Evolutionary conservation across 2,888 invertebrate genomes (phyloP).

Genomic region (Isoperla grammatica): DNA sequence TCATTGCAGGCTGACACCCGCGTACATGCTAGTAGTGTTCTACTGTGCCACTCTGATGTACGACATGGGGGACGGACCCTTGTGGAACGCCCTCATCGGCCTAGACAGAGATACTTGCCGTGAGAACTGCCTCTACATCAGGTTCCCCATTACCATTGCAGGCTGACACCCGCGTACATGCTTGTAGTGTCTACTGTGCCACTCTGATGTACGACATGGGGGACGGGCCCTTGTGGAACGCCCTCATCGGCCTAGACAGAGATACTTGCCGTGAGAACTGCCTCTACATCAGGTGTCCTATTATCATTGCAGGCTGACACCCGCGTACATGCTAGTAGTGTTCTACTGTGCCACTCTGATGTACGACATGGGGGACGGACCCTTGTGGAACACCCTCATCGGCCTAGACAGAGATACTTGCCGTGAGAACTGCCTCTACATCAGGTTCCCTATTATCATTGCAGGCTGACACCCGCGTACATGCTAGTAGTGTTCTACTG

Average conservation of each 20-base stretch:
- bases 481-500: conserved; percentile 54
- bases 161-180: conserved; percentile 52
- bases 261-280: too few relatives aligned
- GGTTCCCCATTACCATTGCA: conserved; percentile 40
- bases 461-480: conserved; percentile 51
- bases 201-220: conserved; percentile 53
- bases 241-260: too few relatives aligned
- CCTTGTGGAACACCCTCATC: too few relatives aligned
- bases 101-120: conserved; percentile 50
- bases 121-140: conserved; percentile 57
- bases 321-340: too few relatives aligned
- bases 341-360: too few relatives aligned
- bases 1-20: conserved; percentile 50
- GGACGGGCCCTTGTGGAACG: conserved; percentile 54
- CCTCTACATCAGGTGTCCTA: too few relatives aligned
- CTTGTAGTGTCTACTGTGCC: conserved; percentile 51
- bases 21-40: conserved; percentile 52
- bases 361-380: too few relatives aligned
- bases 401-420: too few relatives aligned
- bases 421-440: too few relatives aligned
- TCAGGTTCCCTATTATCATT: conserved; percentile 34
- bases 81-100: conserved; percentile 52
- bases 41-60: conserved; percentile 52
- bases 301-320: background rate
- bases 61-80: conserved; percentile 54